Conservation (phyloP, 64 coral and sea anemone species). For the Trachythela sp. region DNA sequence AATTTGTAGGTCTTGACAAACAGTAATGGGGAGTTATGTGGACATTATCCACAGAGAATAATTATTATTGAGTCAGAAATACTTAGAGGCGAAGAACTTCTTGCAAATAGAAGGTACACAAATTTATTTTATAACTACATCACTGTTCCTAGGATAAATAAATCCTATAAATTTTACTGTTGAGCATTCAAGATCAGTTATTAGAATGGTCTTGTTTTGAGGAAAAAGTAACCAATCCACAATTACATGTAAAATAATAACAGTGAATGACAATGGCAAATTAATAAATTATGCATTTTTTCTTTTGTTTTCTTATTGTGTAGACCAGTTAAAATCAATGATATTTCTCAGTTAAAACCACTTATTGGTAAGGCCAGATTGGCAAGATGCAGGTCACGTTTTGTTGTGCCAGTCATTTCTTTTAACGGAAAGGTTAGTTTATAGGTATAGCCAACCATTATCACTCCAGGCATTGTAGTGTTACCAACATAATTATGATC, state of each 20-base stretch:
- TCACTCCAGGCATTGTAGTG: not conserved
- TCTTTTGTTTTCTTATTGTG: not conserved
- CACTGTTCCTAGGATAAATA: no score
- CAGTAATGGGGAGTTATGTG: slow-evolving; percentile 78
- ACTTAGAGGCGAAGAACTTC: slow-evolving; percentile 11
- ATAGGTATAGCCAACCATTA: not conserved
- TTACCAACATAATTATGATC: no score
- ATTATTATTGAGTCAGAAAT: slow-evolving; percentile 73
- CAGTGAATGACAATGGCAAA: no score
- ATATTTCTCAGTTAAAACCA: slow-evolving; percentile 58
- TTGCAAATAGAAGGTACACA: slow-evolving; percentile 29
- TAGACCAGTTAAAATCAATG: slow-evolving; percentile 43
- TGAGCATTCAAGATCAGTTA: no score
- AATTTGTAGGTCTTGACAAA: slow-evolving; percentile 38
- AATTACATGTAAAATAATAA: no score
- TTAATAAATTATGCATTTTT: not conserved
- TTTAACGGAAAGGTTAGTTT: slow-evolving; percentile 86
- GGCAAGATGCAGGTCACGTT: slow-evolving; percentile 92
- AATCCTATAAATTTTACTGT: no score
- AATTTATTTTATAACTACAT: not conserved
- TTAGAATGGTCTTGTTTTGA: no score
- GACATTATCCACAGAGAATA: slow-evolving; percentile 88
- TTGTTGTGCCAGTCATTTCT: slow-evolving; percentile 93
- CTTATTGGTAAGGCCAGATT: slow-evolving; percentile 90
- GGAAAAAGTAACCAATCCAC: no score